Evolutionary conservation across 2,797 vertebrate genomes (phyloP), one percentile per base, ranked within the genome.

Genomic region (Paratrypauchen microcephalus): DNA sequence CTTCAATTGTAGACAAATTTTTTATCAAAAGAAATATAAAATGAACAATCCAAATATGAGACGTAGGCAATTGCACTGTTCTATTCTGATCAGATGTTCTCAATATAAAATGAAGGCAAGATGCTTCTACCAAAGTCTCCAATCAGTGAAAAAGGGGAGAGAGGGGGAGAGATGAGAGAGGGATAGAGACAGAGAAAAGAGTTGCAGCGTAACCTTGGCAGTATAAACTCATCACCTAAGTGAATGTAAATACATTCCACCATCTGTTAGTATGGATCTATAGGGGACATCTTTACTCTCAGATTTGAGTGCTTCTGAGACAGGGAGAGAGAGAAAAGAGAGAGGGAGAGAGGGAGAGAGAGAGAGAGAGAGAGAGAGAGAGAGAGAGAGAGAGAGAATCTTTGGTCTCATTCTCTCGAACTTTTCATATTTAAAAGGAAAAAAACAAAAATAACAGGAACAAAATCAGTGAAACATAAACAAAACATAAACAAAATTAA

Each of bases 161-260:
- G 56, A 58, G 56, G 12, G 16, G 6, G 24, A 45, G 15, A 45
- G 32, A 36, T 5, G 16, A 58, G 26, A 28, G 56, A 13, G 28
- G 13, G 13, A 19, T 26, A 19, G 9, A 57, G 28, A 60, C 8
- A 36, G 30, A 41, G 39, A 41, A 36, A 62, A 62, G 32, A 62
- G 60, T 62, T 45, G 47, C 15, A 15, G 68, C 64, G 79, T 73
- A 74, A 79, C 76, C 74, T 77, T 72, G 63, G 63, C 69, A 71
- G 57, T 63, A 70, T 50, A 71, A 81, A 80, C 28, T 32, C 66
- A 71, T 75, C 58, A 77, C 66, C 66, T 72, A 50, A 79, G 77
- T 76, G 76, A 81, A 73, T 78, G 77, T 75, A 75, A 76, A 87
- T 83, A 78, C 66, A 79, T 82, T 80, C 71, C 30, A 65, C 79